Evolutionary conservation across 1,140 invertebrate species (phyloP).

Genomic region (Theocolax elegans): DNA sequence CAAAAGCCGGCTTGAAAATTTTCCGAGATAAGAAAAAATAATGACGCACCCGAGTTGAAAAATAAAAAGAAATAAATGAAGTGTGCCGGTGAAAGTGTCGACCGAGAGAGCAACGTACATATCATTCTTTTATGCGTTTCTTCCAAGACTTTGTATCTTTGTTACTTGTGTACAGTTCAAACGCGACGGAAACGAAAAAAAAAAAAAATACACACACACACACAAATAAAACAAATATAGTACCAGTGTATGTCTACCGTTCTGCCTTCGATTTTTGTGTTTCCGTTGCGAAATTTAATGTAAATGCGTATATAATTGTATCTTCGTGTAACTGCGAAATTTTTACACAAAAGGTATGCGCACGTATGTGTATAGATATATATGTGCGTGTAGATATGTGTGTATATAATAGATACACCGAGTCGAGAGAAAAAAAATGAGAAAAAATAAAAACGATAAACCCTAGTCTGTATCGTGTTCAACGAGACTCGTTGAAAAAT

Average conservation of each 20-base stretch:
- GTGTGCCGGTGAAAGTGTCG: constrained; percentile 37
- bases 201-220: constrained; percentile 12
- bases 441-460: constrained; percentile 38
- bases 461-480: constrained; percentile 44
- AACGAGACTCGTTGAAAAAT: constrained; percentile 43
- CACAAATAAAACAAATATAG: no score
- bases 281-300: constrained; percentile 32
- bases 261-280: constrained; percentile 13
- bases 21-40: not conserved
- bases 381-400: constrained; percentile 10
- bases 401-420: constrained; percentile 24
- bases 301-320: constrained; percentile 36
- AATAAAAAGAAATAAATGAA: constrained; percentile 8
- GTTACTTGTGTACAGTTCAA: constrained; percentile 37
- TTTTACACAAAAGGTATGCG: constrained; percentile 39
- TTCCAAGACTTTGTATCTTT: constrained; percentile 36
- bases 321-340: constrained; percentile 36
- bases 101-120: constrained; percentile 38
- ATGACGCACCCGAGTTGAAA: constrained; percentile 1
- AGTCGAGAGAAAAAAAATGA: constrained; percentile 28
- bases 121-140: constrained; percentile 31
- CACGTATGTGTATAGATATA: not conserved
- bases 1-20: constrained; percentile 8
- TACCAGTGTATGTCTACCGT: no score
- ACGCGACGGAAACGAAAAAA: constrained; percentile 33